Conservation (phyloP, 2,113 vertebrate species). For the Taurulus bubalis region DNA sequence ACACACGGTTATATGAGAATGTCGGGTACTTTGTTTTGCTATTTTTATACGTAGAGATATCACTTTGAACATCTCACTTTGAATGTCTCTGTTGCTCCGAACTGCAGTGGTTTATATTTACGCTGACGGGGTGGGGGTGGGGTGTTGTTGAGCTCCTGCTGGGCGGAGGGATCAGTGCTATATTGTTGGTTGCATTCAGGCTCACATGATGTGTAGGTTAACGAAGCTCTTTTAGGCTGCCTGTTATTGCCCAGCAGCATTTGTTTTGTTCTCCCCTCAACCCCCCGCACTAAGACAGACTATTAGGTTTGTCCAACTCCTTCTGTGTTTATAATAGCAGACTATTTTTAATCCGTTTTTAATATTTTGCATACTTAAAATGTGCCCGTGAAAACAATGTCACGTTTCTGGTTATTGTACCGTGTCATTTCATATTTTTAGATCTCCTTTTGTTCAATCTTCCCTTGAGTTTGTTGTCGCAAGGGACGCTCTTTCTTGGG, state of each 20-base stretch:
- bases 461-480: not conserved
- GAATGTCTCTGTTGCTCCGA: constrained; percentile 27
- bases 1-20: not conserved
- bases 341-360: not conserved
- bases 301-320: constrained; percentile 56
- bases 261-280: constrained; percentile 13
- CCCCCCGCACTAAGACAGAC: constrained; percentile 14
- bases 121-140: constrained; percentile 43
- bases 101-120: constrained; percentile 51
- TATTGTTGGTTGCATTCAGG: constrained; percentile 68
- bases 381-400: constrained; percentile 8
- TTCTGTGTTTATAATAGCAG: not conserved
- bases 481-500: not conserved
- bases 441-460: not conserved
- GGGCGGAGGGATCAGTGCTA: constrained; percentile 61
- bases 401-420: not conserved
- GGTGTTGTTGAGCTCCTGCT: constrained; percentile 55
- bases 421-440: constrained; percentile 3
- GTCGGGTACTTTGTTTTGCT: not conserved
- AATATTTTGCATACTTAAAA: constrained; percentile 1
- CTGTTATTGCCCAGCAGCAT: constrained; percentile 24
- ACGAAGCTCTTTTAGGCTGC: constrained; percentile 35
- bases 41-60: not conserved
- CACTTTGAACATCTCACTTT: constrained; percentile 8
- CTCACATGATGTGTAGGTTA: constrained; percentile 54